Conservation (phyloP, 2,888 invertebrate genomes). For the Mylabris sibirica region DNA sequence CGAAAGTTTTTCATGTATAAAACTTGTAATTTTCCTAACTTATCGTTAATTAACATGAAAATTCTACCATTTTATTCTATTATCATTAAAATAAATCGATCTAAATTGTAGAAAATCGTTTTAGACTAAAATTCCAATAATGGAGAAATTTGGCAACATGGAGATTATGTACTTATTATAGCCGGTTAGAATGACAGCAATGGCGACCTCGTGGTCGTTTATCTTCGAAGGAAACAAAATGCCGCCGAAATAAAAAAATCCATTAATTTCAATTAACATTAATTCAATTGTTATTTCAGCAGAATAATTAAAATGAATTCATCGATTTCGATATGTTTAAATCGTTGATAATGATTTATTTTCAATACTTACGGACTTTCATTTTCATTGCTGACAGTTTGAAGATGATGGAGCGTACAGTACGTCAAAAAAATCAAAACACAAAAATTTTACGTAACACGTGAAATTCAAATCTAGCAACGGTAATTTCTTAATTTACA, state of each 20-base stretch:
- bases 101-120: background rate
- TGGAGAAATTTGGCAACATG: background rate
- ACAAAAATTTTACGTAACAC: conserved; percentile 47
- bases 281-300: background rate
- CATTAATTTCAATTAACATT: conserved; percentile 12
- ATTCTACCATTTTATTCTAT: background rate
- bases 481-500: no score
- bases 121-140: background rate
- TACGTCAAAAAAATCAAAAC: conserved; percentile 36
- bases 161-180: conserved; percentile 23
- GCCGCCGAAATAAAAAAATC: conserved; percentile 34
- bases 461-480: conserved; percentile 14
- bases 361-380: conserved; percentile 52
- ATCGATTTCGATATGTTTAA: conserved; percentile 1
- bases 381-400: conserved; percentile 47
- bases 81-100: background rate
- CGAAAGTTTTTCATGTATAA: background rate
- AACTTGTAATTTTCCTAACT: background rate
- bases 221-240: conserved; percentile 23
- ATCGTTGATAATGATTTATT: conserved; percentile 12
- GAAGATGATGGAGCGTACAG: conserved; percentile 15
- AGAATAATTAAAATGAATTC: background rate
- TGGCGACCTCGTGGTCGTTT: conserved; percentile 51
- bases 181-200: conserved; percentile 41
- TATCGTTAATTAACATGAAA: background rate